Evolutionary conservation across 2,113 vertebrate genomes (phyloP), one percentile per base, ranked within the genome.

Genomic region (Arizona elegans): DNA sequence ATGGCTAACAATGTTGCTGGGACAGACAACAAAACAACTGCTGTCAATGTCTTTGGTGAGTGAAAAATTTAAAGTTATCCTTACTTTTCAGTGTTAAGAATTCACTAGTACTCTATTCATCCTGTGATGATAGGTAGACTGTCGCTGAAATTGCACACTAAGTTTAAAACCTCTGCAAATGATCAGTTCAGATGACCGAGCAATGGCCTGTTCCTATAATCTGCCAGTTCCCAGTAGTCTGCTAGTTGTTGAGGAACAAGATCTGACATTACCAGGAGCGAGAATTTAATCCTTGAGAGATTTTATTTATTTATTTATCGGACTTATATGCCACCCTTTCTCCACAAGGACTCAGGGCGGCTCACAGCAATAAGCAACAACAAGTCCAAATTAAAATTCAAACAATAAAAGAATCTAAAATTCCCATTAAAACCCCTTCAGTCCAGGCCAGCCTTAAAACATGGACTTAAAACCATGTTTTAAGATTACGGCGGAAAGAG

Each of bases 1-100:
- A 97, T 98, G 97, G 99, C 99, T 87, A 98, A 97, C 94, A 99
- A 98, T 0, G 97, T 98, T 11, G 98, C 98, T 2, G 99, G 99
- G 33, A 97, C 98, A 91, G 98, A 95, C 95, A 99, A 99, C 95
- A 98, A 95, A 92, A 99, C 98, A 2, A 99, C 98, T 54, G 92
- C 97, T 1, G 97, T 99, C 89, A 97, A 97, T 0, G 97, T 99
- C 0, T 97, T 98, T 0, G 98, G 99, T 99, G 98, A 96, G 97
- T 93, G 50, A 10, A 47, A 0, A 8, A 3, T 54, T 24, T 10
- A 0, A 0, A 23, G 8, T 62, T 86, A 88, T 53, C 6, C 85
- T 56, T n/a, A 21, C 3, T 23, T 53, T 88, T 88, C 29, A 86
- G 70, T 88, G 21, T 86, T 81, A 59, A 38, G 29, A 56, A 91